Base-by-base conservation (phyloP, 2,113 vertebrate genomes). In the Panurus biarmicus region DNA sequence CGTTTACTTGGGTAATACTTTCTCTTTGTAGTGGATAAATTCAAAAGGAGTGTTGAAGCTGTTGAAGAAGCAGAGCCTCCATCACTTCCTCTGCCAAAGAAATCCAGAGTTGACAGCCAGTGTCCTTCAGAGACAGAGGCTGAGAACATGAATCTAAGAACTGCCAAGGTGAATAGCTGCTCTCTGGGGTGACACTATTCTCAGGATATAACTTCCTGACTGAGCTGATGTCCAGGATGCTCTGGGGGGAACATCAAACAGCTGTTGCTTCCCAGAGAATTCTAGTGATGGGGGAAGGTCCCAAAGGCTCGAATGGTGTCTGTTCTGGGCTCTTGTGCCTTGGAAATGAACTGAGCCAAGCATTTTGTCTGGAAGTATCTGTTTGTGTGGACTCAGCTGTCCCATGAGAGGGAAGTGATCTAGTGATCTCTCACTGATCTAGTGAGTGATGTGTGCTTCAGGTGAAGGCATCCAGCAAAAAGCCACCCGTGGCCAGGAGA, bases 31-130 rank as follows among this genome's bases (percentile, higher is more conserved):
- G 91, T 22, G 35, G 51, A 31, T 54, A 96, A 88, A 77, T 24
- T 7, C 18, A 91, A 95, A 24, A 81, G 90, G 47, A 7, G 1
- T 35, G 28, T 66, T 38, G 93, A 94, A 83, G 47, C 51, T 23
- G 44, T 44, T 14, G 85, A 95, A 38, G 85, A 45, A 83, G 9
- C 72, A 69, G 95, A 90, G 4, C 16, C 36, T 53, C 9, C 62
- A 40, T 58, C 89, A 16, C 51, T 95, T 83, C 91, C 96, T 92
- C 36, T 7, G 87, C 96, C 94, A 53, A 97, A 96, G 53, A 98
- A 96, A 65, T 73, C 74, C 47, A 84, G 76, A 76, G 36, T 73
- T 16, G 83, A 87, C 53, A 45, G 45, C 83, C 67, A 95, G 20
- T 60, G 96, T 93, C 65, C 82, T 54, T 67, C 94, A 72, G 96